Base-by-base conservation (phyloP, 2,888 invertebrate species). In the Lymantria dispar region DNA sequence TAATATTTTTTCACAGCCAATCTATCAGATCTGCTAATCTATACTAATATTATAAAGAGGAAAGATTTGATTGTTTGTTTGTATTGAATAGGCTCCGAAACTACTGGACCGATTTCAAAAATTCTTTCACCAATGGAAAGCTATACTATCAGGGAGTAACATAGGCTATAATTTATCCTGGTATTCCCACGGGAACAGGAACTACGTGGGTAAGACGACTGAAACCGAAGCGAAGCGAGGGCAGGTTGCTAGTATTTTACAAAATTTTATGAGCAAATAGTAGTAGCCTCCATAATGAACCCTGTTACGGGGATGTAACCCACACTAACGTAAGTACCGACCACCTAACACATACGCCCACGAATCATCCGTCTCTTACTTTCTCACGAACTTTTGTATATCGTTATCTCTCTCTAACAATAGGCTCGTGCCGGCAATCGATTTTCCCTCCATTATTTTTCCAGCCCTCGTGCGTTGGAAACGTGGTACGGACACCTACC, bases 381-480 rank as follows among this genome's bases (percentile, higher is more conserved):
- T 14, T 7, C 56, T 0, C 49, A 0, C 0, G 0, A 10, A 1
- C 10, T 44, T 38, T 45, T 14, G 41, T n/a, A 3, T 22, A 43
- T 7, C 36, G 7, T 52, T 33, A 5, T 65, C 64, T 49, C 53
- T 3, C 50, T 60, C 51, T 0, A 47, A 8, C 58, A 14, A 47
- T 43, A 44, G 40, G 47, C 55, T 57, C 45, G 47, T 46, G 50
- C 48, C 46, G 41, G 56, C 57, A 58, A 69, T 69, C 69, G 69
- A 69, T 69, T 69, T 69, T 71, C 62, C 56, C 52, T 56, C 48
- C 72, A 71, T 58, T 66, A 62, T 64, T 68, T 70, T 71, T 47
- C 60, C 56, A 58, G 51, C 54, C 48, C 62, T 52, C 59, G 54
- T 58, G 57, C 41, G 30, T 52, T 47, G 39, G 48, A 56, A 63